Conservation (phyloP, 23 tunicate species). For the Aplidium turbinatum region DNA sequence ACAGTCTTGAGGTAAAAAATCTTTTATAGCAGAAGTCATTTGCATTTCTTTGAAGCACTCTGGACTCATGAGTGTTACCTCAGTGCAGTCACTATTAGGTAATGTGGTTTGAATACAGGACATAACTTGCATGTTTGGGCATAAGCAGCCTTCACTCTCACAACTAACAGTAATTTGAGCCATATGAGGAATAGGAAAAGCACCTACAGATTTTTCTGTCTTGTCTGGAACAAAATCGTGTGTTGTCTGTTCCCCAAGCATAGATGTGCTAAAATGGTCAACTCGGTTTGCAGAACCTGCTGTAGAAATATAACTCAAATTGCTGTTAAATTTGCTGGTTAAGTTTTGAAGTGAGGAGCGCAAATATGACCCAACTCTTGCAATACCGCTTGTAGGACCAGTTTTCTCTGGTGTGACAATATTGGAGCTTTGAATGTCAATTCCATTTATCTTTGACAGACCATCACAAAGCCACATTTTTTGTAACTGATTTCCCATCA, state of each 20-base stretch:
- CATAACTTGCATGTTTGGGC: background rate
- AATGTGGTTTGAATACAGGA: too few species aligned
- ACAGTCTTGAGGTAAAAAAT: too few species aligned
- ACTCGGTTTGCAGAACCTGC: too few species aligned
- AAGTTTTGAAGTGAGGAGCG: background rate
- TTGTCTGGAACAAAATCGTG: too few species aligned
- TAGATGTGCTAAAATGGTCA: background rate
- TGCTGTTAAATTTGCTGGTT: background rate
- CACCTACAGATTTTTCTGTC: too few species aligned
- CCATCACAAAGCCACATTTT: background rate
- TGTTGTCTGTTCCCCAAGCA: background rate
- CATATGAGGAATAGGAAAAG: too few species aligned
- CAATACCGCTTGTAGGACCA: too few species aligned
- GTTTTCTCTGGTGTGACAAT: too few species aligned
- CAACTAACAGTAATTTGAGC: background rate
- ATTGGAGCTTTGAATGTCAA: too few species aligned
- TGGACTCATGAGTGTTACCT: background rate
- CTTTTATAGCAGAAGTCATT: background rate
- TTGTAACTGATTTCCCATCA: constrained; percentile 15
- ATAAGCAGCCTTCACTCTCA: background rate
- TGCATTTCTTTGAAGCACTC: background rate
- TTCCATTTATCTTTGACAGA: background rate
- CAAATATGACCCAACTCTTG: background rate
- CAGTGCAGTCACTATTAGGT: too few species aligned
- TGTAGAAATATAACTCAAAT: too few species aligned